Evolutionary conservation across 2,797 vertebrate genomes (phyloP).

Genomic region (Zalophus californianus): DNA sequence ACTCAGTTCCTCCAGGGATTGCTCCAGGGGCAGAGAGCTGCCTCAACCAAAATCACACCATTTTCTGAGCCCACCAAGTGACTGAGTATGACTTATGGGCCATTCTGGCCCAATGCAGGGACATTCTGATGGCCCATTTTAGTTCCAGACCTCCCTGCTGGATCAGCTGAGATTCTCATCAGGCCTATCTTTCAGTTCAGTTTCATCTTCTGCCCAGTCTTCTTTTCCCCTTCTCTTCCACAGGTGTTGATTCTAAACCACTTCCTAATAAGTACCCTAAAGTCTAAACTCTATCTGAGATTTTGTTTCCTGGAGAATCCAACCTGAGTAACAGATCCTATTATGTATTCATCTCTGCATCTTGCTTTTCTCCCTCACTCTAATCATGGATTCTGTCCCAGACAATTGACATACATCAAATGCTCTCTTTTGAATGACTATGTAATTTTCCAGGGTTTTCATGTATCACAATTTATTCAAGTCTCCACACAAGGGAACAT

Average conservation of each 20-base stretch:
- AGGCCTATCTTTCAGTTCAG: not conserved
- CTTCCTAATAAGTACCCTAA: not conserved
- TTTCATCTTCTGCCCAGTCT: not conserved
- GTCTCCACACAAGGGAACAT: slow-evolving; percentile 36
- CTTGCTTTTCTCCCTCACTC: not conserved
- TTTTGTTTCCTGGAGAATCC: slow-evolving; percentile 3
- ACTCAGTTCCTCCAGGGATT: not conserved
- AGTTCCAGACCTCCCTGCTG: not conserved
- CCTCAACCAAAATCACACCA: not conserved
- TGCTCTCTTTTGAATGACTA: slow-evolving; percentile 48
- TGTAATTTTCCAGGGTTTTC: slow-evolving; percentile 62
- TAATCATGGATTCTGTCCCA: slow-evolving; percentile 50
- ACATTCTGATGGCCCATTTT: not conserved
- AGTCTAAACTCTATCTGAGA: not conserved
- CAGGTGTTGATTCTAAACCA: not conserved
- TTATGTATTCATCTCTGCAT: slow-evolving; percentile 27
- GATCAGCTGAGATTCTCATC: not conserved
- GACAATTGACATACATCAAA: slow-evolving; percentile 35
- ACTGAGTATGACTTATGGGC: not conserved
- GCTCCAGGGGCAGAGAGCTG: not conserved
- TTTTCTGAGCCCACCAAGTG: not conserved
- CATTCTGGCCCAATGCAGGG: not conserved
- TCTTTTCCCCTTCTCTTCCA: not conserved
- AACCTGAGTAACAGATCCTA: not conserved
- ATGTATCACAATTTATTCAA: slow-evolving; percentile 59